phyloP scores from a whole-genome alignment of 30 jellyfish, hydroid and myxozoan species.

The Mastigias papua region DNA sequence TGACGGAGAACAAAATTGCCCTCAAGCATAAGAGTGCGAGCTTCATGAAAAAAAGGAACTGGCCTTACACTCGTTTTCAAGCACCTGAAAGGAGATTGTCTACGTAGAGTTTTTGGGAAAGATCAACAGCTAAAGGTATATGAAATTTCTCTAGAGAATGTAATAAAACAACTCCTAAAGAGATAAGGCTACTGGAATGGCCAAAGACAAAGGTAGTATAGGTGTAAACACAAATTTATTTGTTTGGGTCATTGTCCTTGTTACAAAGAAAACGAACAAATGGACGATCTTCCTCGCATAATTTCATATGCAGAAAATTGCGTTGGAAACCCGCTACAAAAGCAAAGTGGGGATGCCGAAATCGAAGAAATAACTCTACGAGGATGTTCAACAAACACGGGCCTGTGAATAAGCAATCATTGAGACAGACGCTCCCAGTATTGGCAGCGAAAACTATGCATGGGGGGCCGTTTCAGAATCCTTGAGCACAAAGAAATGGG shows the following conservation, averaged over 20 bases:
- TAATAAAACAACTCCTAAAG: conserved; percentile 47
- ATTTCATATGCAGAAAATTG: too few relatives aligned
- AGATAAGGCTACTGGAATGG: conserved; percentile 56
- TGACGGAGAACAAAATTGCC: conserved; percentile 19
- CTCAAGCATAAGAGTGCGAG: neutral
- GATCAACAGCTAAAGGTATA: conserved; percentile 31
- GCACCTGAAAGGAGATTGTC: conserved; percentile 39
- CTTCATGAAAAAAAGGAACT: neutral
- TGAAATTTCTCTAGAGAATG: conserved; percentile 19
- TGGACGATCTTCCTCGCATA: too few relatives aligned
- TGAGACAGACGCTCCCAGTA: conserved; percentile 42
- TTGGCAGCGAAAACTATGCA: conserved; percentile 32
- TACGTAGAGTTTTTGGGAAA: conserved; percentile 36
- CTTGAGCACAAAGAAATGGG: conserved; percentile 41
- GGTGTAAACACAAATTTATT: too few relatives aligned
- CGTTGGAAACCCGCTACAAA: conserved; percentile 35
- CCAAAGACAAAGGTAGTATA: too few relatives aligned
- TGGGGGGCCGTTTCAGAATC: conserved; percentile 42
- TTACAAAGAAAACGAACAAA: too few relatives aligned
- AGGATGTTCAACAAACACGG: conserved; percentile 34
- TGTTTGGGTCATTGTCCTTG: too few relatives aligned
- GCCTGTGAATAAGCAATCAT: conserved; percentile 29
- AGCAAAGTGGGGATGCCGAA: conserved; percentile 42
- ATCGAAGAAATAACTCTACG: conserved; percentile 8
- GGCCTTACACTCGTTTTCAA: conserved; percentile 32